Percentiles rank a stretch among this genome's conserved stretches.
These are phyloP conservation scores for Andrena hattorfiana DNA, from an alignment of 2,888 invertebrate species.

Conservation along the genomic window DNA sequence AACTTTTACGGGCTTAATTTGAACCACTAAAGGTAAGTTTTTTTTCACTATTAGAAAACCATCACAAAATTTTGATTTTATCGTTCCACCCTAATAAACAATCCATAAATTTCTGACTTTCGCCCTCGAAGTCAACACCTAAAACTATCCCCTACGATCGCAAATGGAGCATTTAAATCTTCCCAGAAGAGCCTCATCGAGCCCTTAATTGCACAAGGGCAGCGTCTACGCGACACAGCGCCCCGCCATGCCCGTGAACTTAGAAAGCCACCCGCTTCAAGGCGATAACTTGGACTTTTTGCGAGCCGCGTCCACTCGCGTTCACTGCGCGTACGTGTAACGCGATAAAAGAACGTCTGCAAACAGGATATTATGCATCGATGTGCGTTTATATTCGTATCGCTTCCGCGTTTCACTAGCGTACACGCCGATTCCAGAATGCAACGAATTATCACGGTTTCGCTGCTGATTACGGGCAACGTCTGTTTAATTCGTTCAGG, in stretches of 20 bases:
- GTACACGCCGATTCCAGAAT: not conserved
- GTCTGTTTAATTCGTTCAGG: constrained; percentile 13
- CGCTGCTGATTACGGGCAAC: not conserved
- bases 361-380: not conserved
- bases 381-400: not conserved
- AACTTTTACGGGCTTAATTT: no score
- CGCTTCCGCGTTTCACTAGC: constrained; percentile 21
- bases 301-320: constrained; percentile 1
- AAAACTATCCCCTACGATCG: not conserved
- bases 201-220: constrained; percentile 28
- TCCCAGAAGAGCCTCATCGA: constrained; percentile 16
- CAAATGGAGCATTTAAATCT: not conserved
- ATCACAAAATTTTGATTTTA: no score
- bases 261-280: constrained; percentile 33
- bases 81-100: no score
- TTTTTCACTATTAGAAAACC: no score
- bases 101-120: no score
- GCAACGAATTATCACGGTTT: constrained; percentile 26
- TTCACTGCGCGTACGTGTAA: not conserved
- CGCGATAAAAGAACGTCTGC: not conserved
- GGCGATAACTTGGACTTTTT: constrained; percentile 14
- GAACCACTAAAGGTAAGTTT: no score
- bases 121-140: no score
- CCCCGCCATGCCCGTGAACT: constrained; percentile 31
- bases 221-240: not conserved